Evolutionary conservation across 2,888 invertebrate genomes (phyloP).

Genomic region (Atethmia centrago): DNA sequence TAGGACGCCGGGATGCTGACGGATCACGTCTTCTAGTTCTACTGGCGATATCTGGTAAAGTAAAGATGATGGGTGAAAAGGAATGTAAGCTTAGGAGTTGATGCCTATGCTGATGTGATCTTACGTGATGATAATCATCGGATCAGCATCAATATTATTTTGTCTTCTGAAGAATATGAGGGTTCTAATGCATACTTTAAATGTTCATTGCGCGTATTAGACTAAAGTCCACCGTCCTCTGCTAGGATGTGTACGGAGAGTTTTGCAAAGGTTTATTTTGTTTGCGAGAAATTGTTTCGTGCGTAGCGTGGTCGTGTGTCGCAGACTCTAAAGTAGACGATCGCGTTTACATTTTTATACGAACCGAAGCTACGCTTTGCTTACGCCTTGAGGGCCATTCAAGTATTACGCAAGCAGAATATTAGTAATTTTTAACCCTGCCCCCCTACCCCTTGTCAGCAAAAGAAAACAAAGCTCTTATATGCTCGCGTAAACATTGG

Average conservation of each 20-base stretch:
- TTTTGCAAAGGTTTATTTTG: background rate
- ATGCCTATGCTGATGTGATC: background rate
- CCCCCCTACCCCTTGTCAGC: no score
- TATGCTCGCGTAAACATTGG: no score
- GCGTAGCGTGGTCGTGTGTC: no score
- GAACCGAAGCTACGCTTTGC: no score
- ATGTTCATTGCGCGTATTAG: background rate
- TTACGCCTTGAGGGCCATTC: no score
- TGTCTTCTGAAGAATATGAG: background rate
- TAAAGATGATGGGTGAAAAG: background rate
- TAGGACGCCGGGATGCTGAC: constrained; percentile 17
- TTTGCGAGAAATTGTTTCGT: no score
- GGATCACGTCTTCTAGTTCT: constrained; percentile 18
- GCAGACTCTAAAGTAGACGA: no score
- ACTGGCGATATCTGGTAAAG: constrained; percentile 70
- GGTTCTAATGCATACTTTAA: background rate
- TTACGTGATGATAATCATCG: background rate
- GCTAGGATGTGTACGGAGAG: no score
- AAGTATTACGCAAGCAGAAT: no score
- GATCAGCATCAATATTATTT: background rate
- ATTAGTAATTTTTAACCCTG: no score
- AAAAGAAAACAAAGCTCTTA: no score
- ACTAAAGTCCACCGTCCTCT: background rate
- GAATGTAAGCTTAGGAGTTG: background rate
- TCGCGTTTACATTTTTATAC: no score